Evolutionary conservation across 2,888 invertebrate genomes (phyloP).

Genomic region (Vannuccia rotundouncinata): DNA sequence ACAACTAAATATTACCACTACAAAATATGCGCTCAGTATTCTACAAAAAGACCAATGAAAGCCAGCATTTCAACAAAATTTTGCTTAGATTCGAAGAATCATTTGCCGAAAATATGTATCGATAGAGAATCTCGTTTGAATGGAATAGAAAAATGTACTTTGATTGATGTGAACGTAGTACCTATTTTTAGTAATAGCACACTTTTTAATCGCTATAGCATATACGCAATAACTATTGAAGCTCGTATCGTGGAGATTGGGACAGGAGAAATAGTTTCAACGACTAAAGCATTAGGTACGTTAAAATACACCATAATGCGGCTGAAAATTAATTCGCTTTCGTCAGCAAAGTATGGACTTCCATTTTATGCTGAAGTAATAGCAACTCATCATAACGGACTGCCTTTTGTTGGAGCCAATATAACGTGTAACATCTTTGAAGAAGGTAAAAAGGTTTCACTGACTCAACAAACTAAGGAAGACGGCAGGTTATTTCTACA

Average conservation of each 20-base stretch:
- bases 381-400: not conserved
- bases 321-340: not conserved
- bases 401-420: not conserved
- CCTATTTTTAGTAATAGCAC: not conserved
- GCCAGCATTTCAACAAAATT: not conserved
- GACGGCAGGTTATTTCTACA: not conserved
- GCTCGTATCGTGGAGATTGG: not conserved
- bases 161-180: not conserved
- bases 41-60: not conserved
- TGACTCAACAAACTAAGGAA: not conserved
- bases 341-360: not conserved
- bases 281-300: not conserved
- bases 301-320: not conserved
- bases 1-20: not conserved
- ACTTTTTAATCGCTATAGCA: not conserved
- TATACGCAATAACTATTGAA: not conserved
- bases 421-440: not conserved
- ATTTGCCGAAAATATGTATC: not conserved
- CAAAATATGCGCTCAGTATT: not conserved
- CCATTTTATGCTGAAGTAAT: not conserved
- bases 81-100: not conserved
- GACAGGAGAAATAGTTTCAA: not conserved
- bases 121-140: not conserved
- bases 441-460: not conserved
- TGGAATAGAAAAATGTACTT: not conserved